A percentile compares a stretch with the other conserved stretches of the same genome.
phyloP scores from a whole-genome alignment of 1,140 invertebrate species.

The Conopomorpha cramerella region DNA sequence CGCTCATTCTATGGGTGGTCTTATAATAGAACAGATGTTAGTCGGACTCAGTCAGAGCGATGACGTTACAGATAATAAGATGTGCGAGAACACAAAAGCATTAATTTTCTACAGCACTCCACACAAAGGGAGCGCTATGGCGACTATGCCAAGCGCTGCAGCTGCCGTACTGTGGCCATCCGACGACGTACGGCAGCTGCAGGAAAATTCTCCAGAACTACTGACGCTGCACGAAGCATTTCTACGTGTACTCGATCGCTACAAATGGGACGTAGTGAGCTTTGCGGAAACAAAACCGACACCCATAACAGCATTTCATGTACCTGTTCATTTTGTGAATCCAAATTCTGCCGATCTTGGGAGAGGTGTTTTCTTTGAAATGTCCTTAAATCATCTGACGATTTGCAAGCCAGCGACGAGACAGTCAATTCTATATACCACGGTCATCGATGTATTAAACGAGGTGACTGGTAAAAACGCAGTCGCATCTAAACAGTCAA shows the following conservation, averaged over 20 bases:
- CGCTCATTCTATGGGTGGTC: conserved; percentile 85
- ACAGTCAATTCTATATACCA: conserved; percentile 48
- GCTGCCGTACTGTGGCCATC: conserved; percentile 76
- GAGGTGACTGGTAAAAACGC: conserved; percentile 20
- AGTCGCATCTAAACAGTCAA: conserved; percentile 16
- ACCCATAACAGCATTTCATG: conserved; percentile 65
- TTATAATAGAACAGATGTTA: conserved; percentile 74
- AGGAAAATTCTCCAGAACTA: conserved; percentile 70
- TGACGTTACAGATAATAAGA: conserved; percentile 32
- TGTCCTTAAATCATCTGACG: conserved; percentile 75
- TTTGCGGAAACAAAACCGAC: conserved; percentile 78
- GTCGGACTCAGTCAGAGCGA: conserved; percentile 23
- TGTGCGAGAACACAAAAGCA: conserved; percentile 70
- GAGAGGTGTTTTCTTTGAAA: conserved; percentile 73
- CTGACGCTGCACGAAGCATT: conserved; percentile 70
- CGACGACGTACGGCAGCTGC: conserved; percentile 78
- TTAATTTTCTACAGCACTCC: conserved; percentile 82
- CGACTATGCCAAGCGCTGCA: conserved; percentile 66
- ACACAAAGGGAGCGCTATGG: conserved; percentile 66
- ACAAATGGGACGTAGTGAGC: conserved; percentile 68
- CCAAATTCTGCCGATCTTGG: conserved; percentile 74
- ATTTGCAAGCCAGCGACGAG: conserved; percentile 79
- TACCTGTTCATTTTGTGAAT: conserved; percentile 68
- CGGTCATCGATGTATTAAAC: conserved; percentile 35
- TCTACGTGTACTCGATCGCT: conserved; percentile 57